Percentiles rank a stretch among this genome's conserved stretches.
phyloP scores from a whole-genome alignment of 2,797 vertebrate genomes.

The Characodon lateralis region DNA sequence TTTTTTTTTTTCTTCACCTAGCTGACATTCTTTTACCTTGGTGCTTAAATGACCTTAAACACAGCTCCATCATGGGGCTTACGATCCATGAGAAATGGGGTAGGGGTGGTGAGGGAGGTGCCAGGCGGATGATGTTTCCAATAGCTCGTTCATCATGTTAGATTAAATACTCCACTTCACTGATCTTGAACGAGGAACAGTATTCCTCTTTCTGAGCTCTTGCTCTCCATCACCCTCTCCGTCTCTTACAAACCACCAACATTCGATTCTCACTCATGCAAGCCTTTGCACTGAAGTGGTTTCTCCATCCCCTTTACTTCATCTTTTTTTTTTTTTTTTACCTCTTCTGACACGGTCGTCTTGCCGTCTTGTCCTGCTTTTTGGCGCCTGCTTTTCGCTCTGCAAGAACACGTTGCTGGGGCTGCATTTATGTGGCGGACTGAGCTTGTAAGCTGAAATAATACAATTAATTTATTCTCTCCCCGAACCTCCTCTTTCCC shows the following conservation, averaged over 20 bases:
- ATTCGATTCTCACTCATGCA: constrained; percentile 44
- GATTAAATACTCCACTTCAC: constrained; percentile 84
- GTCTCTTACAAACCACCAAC: constrained; percentile 47
- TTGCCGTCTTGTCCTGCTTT: constrained; percentile 39
- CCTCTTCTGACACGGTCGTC: constrained; percentile 22
- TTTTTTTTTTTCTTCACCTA: neutral
- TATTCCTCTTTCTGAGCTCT: constrained; percentile 57
- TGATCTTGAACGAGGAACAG: constrained; percentile 75
- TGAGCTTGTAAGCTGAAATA: constrained; percentile 77
- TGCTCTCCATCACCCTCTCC: constrained; percentile 63
- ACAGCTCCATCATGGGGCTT: constrained; percentile 62
- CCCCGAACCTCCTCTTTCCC: constrained; percentile 51
- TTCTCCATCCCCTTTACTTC: constrained; percentile 36
- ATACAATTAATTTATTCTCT: constrained; percentile 79
- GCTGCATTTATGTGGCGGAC: constrained; percentile 68
- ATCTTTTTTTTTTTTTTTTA: constrained; percentile 33
- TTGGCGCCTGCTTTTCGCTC: constrained; percentile 30
- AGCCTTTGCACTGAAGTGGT: constrained; percentile 23
- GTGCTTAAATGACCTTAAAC: constrained; percentile 72
- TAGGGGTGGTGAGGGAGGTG: constrained; percentile 54
- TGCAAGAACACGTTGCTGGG: constrained; percentile 19
- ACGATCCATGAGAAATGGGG: constrained; percentile 53
- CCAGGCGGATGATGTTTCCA: constrained; percentile 66
- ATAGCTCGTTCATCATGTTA: constrained; percentile 83
- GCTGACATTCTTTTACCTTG: constrained; percentile 64